These are phyloP conservation scores for Leptocoma aspasia DNA, from an alignment of 2,113 vertebrate species.

Conservation along the genomic window DNA sequence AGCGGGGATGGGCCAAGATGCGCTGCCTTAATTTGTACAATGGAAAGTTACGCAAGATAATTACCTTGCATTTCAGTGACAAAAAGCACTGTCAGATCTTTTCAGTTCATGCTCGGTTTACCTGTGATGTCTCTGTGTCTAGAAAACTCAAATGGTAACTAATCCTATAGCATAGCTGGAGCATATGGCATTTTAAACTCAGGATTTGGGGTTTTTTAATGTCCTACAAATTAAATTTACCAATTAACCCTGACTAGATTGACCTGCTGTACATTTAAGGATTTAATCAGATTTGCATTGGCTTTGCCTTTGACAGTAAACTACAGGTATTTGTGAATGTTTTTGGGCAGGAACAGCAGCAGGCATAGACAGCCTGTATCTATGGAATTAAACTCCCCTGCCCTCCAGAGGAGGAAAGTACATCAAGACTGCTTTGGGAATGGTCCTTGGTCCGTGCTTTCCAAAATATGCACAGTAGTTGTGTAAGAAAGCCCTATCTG, in stretches of 20 bases:
- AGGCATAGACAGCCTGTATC: not conserved
- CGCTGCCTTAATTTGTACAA: conserved; percentile 32
- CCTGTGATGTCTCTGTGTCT: not conserved
- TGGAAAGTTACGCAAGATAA: conserved; percentile 39
- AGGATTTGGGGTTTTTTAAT: not conserved
- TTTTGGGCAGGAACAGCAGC: not conserved
- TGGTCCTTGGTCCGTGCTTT: not conserved
- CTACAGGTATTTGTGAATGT: not conserved
- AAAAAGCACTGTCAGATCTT: conserved; percentile 30
- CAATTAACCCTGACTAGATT: conserved; percentile 13
- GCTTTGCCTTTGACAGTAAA: not conserved
- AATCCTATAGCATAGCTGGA: not conserved
- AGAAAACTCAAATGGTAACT: conserved; percentile 25
- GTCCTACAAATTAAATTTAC: conserved; percentile 36
- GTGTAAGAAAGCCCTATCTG: not conserved
- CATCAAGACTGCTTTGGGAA: not conserved
- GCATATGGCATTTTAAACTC: not conserved
- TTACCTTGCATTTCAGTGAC: conserved; percentile 42
- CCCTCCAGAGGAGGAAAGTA: not conserved
- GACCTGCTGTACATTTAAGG: not conserved
- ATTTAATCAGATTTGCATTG: not conserved
- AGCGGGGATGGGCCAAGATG: conserved; percentile 11
- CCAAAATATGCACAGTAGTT: not conserved
- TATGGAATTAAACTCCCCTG: not conserved
- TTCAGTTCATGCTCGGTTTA: not conserved